These are phyloP conservation scores for Pelusios castaneus DNA, from an alignment of 2,113 vertebrate genomes.

Conservation along the genomic window DNA sequence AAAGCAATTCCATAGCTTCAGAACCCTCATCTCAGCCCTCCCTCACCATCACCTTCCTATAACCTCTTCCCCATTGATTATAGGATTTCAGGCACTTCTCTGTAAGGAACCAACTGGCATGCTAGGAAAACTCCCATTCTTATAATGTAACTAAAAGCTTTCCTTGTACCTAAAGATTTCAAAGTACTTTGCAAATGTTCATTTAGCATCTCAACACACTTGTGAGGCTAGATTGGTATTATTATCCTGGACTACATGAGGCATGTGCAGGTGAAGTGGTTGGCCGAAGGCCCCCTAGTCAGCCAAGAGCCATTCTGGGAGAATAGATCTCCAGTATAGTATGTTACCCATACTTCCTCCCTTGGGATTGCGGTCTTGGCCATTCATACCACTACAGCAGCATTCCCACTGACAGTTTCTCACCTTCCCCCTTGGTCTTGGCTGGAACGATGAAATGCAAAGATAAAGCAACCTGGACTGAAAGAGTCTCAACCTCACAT, in stretches of 20 bases:
- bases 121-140: background rate
- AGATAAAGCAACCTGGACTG: background rate
- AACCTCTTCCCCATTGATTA: background rate
- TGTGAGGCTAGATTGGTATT: background rate
- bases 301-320: background rate
- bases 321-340: background rate
- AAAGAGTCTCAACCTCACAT: no score
- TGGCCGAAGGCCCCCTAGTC: background rate
- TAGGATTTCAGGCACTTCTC: background rate
- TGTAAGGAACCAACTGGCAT: background rate
- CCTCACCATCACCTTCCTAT: background rate
- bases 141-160: background rate
- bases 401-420: background rate
- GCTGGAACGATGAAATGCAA: background rate
- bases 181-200: background rate
- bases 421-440: background rate
- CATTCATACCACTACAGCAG: background rate
- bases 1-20: background rate
- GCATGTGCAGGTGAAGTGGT: background rate
- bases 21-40: background rate
- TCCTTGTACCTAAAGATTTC: background rate
- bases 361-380: background rate
- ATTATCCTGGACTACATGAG: background rate
- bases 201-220: background rate
- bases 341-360: background rate